Evolutionary conservation across 2,113 vertebrate species (phyloP), one percentile per base, ranked within the genome.

Genomic region (Brienomyrus longianalis): DNA sequence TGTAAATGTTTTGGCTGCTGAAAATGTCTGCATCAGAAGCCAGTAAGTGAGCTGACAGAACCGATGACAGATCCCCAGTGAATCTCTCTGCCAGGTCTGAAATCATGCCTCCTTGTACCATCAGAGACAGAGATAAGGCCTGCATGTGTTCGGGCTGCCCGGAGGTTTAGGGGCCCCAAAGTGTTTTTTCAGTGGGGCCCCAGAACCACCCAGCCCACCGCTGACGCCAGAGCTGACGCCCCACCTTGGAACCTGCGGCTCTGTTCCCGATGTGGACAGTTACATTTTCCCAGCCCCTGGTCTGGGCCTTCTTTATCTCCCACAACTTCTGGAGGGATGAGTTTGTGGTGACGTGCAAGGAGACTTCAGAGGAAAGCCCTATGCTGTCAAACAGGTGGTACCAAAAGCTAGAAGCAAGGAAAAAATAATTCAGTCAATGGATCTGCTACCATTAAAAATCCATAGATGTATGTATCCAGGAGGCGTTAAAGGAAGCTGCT

Each of bases 341-440:
- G 1, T n/a, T 90, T 90, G 92, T 88, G 10, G 92, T 13, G 89
- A 95, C 50, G 47, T 31, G 92, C 39, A 96, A 11, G 31, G 50
- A 1, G 35, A 96, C 47, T 13, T 2, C 0, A 47, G 92, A 85
- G 3, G 52, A 15, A 3, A 27, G 0, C 1, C 1, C 51, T 11
- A 35, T 0, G 0, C 5, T 1, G 0, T 91, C 13, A 90, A 92
- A 48, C 66, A 95, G 91, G 87, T 95, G 90, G 91, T 95, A 96
- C 95, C 95, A 96, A 91, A 96, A 96, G n/a, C 96, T 96, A 91
- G 89, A 94, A 93, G 1, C 90, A 13, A 92, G 89, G 5, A 90
- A 7, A 59, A n/a, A 59, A 89, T 19, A 31, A 54, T 35, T 52
- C 3, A 31, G 27, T 15, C 15, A 86, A n/a, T 83, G 43, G 15